These are phyloP conservation scores for Dicerorhinus sumatrensis DNA, from an alignment of 2,113 vertebrate species.

Conservation along the genomic window DNA sequence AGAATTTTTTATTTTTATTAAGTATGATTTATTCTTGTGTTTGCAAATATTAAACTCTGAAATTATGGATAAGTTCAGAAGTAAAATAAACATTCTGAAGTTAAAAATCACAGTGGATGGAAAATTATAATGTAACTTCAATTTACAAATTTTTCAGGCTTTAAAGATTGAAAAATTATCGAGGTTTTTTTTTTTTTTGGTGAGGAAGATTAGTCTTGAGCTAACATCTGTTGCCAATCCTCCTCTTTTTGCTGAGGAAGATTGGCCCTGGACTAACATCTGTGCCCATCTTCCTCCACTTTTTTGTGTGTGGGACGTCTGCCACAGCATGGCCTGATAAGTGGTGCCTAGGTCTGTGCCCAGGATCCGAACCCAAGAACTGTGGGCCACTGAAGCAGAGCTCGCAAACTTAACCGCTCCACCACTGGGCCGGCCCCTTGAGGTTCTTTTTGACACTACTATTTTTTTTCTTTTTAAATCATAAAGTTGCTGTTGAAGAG, in stretches of 20 bases:
- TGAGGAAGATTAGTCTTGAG: no score
- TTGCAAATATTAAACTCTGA: background rate
- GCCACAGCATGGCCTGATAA: no score
- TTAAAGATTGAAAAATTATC: background rate
- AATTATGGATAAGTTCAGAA: background rate
- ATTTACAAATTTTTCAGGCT: background rate
- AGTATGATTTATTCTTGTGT: background rate
- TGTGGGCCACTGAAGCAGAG: no score
- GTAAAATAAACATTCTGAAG: conserved; percentile 15
- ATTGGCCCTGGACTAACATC: no score
- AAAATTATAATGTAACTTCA: conserved; percentile 25
- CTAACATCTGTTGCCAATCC: no score
- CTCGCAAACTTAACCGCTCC: no score
- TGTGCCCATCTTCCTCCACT: no score
- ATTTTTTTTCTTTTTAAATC: background rate
- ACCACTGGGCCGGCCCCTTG: background rate
- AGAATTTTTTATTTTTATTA: background rate
- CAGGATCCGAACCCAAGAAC: no score
- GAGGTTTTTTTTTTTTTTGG: background rate
- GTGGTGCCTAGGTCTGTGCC: no score
- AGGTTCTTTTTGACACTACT: background rate
- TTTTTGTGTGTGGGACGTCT: no score
- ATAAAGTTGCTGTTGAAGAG: background rate
- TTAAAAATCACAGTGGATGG: background rate
- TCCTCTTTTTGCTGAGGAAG: no score